Evolutionary conservation across 2,888 invertebrate species (phyloP), one percentile per base, ranked within the genome.

Genomic region (Hyposoter dolosus): DNA sequence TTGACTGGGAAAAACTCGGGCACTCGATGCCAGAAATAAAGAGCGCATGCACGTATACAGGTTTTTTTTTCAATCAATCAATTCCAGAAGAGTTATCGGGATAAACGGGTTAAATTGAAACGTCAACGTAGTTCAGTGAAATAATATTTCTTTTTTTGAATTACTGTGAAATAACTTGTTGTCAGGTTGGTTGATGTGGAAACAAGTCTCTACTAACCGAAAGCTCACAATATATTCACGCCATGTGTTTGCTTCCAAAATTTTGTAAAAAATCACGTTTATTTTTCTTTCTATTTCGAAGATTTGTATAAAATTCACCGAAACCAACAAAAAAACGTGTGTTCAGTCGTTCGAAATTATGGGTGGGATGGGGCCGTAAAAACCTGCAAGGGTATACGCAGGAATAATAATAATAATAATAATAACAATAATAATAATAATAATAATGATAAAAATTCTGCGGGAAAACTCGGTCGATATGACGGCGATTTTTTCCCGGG

Each of bases 41-140:
- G 74, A 40, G 28, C 60, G 40, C 43, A 45, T 45, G 7, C 17
- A 17, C 9, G 63, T 75, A 47, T 32, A 45, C 15, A 63, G 17
- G 15, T 43, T 45, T 63, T 35, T 35, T 76, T 60, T 63, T 45
- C 28, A 45, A 76, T 76, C 75, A 63, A 76, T 76, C 63, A 65
- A 47, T 65, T 76, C 28, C 45, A 47, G 19, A 63, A 15, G 45
- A 76, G 63, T 60, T 76, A 76, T 76, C 63, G 75, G n/a, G 63
- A 76, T 47, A 47, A 45, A 45, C 17, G 45, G 32, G 63, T 45
- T 40, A 43, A 60, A 60, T 75, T 43, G 74, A 40, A 74, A 35
- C 7, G 56, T 74, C 56, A 74, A 7, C 60, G 17, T 7, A 10
- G 45, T n/a, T 75, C 43, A 7, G 28, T 43, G 23, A 60, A 75